These are phyloP conservation scores for Poeciliopsis gracilis DNA, from an alignment of 2,797 vertebrate species.

Conservation along the genomic window DNA sequence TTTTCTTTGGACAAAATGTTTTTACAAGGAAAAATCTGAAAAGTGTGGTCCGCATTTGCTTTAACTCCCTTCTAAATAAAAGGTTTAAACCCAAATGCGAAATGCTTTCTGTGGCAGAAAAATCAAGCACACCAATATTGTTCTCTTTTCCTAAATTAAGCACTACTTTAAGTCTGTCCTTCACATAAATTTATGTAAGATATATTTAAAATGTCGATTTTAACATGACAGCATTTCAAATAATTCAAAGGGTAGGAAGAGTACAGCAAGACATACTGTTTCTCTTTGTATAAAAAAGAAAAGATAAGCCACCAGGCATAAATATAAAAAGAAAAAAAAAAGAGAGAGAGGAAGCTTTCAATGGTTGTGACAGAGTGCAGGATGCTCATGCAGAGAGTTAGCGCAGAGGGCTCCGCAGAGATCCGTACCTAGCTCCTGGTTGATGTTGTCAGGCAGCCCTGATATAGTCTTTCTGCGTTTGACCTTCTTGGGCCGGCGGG, in stretches of 20 bases:
- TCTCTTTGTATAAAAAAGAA: background rate
- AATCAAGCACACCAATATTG: background rate
- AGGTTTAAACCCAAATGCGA: too few species aligned
- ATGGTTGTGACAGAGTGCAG: slow-evolving; percentile 14
- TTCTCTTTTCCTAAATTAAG: background rate
- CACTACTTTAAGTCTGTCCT: background rate
- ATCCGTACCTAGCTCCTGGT: slow-evolving; percentile 98
- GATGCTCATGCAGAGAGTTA: slow-evolving; percentile 55
- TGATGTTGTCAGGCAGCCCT: slow-evolving; percentile 97
- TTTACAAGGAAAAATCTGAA: background rate
- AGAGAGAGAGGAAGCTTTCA: background rate
- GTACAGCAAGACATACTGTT: background rate
- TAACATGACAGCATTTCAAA: background rate
- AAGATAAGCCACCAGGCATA: background rate
- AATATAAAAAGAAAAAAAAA: background rate
- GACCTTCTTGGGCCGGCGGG: slow-evolving; percentile 99
- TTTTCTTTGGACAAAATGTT: background rate
- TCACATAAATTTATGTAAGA: background rate
- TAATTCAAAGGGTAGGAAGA: background rate
- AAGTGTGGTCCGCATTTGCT: background rate
- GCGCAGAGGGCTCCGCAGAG: slow-evolving; percentile 52
- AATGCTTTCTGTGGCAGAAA: background rate
- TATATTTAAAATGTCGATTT: background rate
- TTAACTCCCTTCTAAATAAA: background rate
- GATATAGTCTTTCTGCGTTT: slow-evolving; percentile 99